Conservation (phyloP, 53 echinoderm and acorn worm genomes). For the Astropecten irregularis region DNA sequence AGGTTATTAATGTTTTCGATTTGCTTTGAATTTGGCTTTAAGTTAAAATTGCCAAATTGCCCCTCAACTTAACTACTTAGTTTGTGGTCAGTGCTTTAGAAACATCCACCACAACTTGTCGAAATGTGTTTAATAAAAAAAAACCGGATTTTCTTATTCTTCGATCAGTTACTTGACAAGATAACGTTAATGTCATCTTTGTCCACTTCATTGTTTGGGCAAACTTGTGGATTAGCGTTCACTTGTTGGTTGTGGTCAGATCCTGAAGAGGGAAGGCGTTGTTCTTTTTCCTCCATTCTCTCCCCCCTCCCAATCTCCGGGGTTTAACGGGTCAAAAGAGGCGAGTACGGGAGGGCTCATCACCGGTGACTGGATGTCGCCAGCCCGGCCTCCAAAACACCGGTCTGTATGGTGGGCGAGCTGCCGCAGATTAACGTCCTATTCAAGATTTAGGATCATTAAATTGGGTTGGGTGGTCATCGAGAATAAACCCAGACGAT, state of each 20-base stretch:
- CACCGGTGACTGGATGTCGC: constrained; percentile 28
- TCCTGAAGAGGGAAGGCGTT: constrained; percentile 5
- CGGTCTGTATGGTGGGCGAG: not conserved
- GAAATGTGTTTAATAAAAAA: no score
- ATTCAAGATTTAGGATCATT: constrained; percentile 31
- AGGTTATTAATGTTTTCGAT: no score
- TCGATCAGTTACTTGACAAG: constrained; percentile 7
- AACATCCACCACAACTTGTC: no score
- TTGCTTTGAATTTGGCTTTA: no score
- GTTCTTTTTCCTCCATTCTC: not conserved
- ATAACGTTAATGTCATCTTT: not conserved
- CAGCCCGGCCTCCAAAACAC: not conserved
- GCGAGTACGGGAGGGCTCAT: not conserved
- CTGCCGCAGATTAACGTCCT: constrained; percentile 10
- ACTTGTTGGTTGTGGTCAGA: not conserved
- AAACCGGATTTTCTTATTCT: no score
- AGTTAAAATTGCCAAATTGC: no score
- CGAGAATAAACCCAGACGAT: not conserved
- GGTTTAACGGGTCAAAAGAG: not conserved
- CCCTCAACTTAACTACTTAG: no score
- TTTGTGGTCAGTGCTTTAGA: no score
- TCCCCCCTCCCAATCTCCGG: no score
- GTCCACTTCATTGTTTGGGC: not conserved
- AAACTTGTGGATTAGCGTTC: not conserved
- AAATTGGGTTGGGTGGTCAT: constrained; percentile 3